A percentile compares a stretch with the other conserved stretches of the same genome.
Evolutionary conservation across 1,140 invertebrate species (phyloP).

Genomic region (Drosophila oshimai): DNA sequence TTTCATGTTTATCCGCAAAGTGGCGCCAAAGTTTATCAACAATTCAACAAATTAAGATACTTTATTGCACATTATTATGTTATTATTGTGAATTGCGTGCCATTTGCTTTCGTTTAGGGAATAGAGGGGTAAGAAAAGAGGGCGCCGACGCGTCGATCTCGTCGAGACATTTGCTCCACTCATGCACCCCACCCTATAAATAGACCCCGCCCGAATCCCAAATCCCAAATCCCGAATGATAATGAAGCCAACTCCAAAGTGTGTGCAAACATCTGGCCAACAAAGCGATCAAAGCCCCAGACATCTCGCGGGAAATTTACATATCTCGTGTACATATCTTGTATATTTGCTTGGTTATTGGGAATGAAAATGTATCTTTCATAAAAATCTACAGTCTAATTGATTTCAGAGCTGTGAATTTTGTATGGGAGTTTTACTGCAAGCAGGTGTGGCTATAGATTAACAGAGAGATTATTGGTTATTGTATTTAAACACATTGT

Average conservation of each 20-base stretch:
- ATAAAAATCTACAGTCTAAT: constrained; percentile 8
- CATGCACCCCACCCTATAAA: constrained; percentile 27
- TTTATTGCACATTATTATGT: constrained; percentile 81
- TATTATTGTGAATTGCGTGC: constrained; percentile 68
- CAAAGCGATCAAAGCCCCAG: constrained; percentile 40
- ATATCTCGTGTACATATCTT: constrained; percentile 17
- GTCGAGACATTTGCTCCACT: constrained; percentile 46
- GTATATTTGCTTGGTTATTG: constrained; percentile 18
- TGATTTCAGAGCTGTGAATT: not conserved
- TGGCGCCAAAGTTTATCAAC: constrained; percentile 81
- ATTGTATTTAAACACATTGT: not conserved
- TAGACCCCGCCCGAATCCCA: constrained; percentile 34
- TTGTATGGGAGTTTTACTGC: not conserved
- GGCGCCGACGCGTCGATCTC: constrained; percentile 42
- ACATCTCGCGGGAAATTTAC: constrained; percentile 7
- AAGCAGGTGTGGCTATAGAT: not conserved
- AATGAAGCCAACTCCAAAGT: constrained; percentile 45
- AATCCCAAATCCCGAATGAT: too few species aligned
- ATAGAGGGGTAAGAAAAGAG: not conserved
- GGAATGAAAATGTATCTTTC: constrained; percentile 21
- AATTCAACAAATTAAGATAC: constrained; percentile 80
- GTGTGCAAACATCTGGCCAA: constrained; percentile 59
- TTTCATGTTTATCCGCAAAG: constrained; percentile 73
- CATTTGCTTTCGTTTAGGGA: constrained; percentile 8
- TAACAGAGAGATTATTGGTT: not conserved